Evolutionary conservation across 1,140 invertebrate species (phyloP).

Genomic region (Macrotrachela quadricornifera): DNA sequence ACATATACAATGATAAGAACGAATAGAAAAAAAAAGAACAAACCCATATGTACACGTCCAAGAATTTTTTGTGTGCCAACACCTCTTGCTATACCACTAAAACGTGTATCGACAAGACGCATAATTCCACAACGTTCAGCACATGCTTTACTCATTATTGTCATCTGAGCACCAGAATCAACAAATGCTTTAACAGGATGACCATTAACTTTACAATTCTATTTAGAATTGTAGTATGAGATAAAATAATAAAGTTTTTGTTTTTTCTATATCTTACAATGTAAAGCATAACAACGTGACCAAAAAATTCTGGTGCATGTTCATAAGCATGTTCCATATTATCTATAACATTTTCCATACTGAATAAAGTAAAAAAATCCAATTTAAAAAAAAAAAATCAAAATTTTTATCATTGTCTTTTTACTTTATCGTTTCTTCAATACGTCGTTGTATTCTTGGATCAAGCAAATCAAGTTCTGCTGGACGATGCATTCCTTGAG

Average conservation of each 20-base stretch:
- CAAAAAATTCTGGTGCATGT: conserved; percentile 89
- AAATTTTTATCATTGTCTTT: no score
- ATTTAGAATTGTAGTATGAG: no score
- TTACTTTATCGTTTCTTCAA: neutral
- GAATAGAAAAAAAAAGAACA: conserved; percentile 1
- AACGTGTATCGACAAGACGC: conserved; percentile 72
- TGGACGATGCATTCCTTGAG: no score
- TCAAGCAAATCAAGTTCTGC: neutral
- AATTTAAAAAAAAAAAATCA: neutral
- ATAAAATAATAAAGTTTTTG: no score
- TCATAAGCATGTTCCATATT: conserved; percentile 98
- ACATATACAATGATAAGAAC: neutral
- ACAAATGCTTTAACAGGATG: conserved; percentile 89
- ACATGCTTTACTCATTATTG: conserved; percentile 34
- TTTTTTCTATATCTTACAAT: conserved; percentile 32
- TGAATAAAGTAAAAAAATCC: conserved; percentile 8
- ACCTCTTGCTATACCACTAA: conserved; percentile 74
- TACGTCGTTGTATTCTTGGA: neutral
- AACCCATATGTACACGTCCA: conserved; percentile 76
- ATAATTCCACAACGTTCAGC: conserved; percentile 74
- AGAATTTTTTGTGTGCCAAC: conserved; percentile 81
- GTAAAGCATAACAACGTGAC: conserved; percentile 86
- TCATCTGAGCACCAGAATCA: conserved; percentile 55
- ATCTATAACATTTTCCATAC: conserved; percentile 78
- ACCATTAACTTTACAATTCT: conserved; percentile 70